These are phyloP conservation scores for Byasa hedistus DNA, from an alignment of 2,888 invertebrate genomes.

Conservation along the genomic window DNA sequence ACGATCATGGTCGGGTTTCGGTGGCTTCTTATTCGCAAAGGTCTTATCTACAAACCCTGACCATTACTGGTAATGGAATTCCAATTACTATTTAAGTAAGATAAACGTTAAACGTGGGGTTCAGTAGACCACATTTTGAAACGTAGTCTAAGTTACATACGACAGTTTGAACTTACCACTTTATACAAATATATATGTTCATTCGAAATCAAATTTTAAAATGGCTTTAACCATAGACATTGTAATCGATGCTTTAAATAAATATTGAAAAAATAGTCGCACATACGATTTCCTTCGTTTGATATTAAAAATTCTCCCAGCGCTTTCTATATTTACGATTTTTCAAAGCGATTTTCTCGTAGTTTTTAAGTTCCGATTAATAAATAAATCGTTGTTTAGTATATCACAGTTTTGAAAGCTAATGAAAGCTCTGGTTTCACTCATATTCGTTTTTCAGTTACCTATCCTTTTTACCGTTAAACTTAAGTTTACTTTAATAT, in stretches of 20 bases:
- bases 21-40: slow-evolving; percentile 32
- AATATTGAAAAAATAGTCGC: slow-evolving; percentile 21
- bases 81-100: slow-evolving; percentile 67
- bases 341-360: slow-evolving; percentile 20
- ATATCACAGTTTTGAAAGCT: background rate
- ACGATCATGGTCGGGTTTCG: slow-evolving; percentile 27
- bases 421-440: slow-evolving; percentile 6
- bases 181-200: background rate
- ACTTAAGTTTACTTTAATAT: background rate
- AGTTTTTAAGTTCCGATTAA: slow-evolving; percentile 16
- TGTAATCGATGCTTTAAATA: background rate
- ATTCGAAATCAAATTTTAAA: background rate
- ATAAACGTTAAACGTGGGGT: slow-evolving; percentile 60
- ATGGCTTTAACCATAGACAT: background rate
- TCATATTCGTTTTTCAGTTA: background rate
- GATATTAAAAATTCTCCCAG: slow-evolving; percentile 7
- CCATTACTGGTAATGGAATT: slow-evolving; percentile 67
- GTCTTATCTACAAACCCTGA: slow-evolving; percentile 61
- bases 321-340: slow-evolving; percentile 16
- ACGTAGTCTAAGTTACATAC: slow-evolving; percentile 32
- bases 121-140: slow-evolving; percentile 30
- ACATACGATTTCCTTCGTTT: slow-evolving; percentile 37
- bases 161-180: slow-evolving; percentile 11
- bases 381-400: slow-evolving; percentile 12
- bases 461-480: background rate